A percentile compares a stretch with the other conserved stretches of the same genome.
phyloP scores from a whole-genome alignment of 2,113 vertebrate species.

The Paratilapia polleni region DNA sequence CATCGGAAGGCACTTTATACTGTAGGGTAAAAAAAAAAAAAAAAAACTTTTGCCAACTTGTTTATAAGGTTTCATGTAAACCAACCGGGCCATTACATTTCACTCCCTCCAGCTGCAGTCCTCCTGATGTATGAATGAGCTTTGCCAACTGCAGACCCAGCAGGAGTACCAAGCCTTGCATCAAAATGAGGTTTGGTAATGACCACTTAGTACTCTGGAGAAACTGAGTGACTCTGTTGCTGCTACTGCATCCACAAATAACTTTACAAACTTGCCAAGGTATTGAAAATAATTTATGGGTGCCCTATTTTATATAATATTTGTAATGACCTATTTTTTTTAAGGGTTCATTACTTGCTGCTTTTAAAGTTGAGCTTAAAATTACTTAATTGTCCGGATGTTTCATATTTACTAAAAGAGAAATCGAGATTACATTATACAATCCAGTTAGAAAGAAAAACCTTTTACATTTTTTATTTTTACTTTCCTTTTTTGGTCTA shows the following conservation, averaged over 20 bases:
- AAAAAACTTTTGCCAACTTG: neutral
- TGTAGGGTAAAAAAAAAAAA: neutral
- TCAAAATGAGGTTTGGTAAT: slow-evolving; percentile 55
- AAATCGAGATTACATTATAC: neutral
- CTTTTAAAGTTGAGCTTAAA: neutral
- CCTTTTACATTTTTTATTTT: neutral
- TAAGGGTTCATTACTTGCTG: neutral
- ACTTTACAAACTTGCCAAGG: neutral
- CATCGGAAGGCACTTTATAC: neutral
- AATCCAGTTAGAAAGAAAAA: neutral
- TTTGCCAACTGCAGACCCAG: slow-evolving; percentile 59
- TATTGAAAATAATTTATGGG: slow-evolving; percentile 4
- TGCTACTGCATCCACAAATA: neutral
- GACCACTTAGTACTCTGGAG: slow-evolving; percentile 44
- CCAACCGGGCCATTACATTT: slow-evolving; percentile 35
- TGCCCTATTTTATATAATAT: neutral
- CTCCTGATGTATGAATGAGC: slow-evolving; percentile 62
- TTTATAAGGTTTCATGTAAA: slow-evolving; percentile 17
- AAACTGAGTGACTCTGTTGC: slow-evolving; percentile 28
- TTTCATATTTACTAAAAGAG: neutral
- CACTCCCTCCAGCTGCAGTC: slow-evolving; percentile 25
- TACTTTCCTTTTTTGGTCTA: neutral
- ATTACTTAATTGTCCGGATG: neutral
- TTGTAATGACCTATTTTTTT: slow-evolving; percentile 5
- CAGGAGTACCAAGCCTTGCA: slow-evolving; percentile 48